These are phyloP conservation scores for Nylanderia fulva DNA, from an alignment of 1,140 invertebrate species.

Conservation along the genomic window DNA sequence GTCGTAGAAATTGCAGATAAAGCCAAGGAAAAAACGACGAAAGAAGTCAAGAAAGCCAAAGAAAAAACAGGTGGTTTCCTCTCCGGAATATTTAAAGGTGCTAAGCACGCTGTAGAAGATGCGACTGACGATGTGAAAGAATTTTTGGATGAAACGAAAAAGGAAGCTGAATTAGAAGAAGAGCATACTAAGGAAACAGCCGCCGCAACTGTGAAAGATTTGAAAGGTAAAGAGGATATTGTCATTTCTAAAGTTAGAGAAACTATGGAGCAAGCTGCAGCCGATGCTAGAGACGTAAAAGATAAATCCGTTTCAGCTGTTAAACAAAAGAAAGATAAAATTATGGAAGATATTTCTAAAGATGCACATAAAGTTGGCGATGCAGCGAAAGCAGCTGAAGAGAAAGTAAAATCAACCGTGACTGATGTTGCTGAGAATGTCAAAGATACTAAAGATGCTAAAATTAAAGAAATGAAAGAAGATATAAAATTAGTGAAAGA, in stretches of 20 bases:
- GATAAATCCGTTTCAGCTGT: conserved; percentile 55
- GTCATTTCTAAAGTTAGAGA: conserved; percentile 31
- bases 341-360: conserved; percentile 25
- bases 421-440: neutral
- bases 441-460: neutral
- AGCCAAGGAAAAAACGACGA: conserved; percentile 59
- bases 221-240: conserved; percentile 40
- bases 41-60: conserved; percentile 69
- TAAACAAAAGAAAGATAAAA: conserved; percentile 33
- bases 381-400: neutral
- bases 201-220: conserved; percentile 60
- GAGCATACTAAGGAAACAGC: conserved; percentile 31
- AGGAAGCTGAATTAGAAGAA: conserved; percentile 66
- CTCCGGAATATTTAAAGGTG: conserved; percentile 61
- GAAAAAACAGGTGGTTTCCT: conserved; percentile 60
- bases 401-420: conserved; percentile 57
- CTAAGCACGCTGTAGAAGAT: conserved; percentile 54
- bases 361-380: conserved; percentile 11
- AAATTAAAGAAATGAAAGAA: conserved; percentile 51
- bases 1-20: conserved; percentile 30
- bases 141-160: conserved; percentile 66
- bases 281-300: conserved; percentile 21
- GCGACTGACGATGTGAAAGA: conserved; percentile 50
- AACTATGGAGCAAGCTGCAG: conserved; percentile 14
- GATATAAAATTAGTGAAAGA: conserved; percentile 15